Conservation (phyloP, 2,888 invertebrate genomes). For the Crematogaster levior region DNA sequence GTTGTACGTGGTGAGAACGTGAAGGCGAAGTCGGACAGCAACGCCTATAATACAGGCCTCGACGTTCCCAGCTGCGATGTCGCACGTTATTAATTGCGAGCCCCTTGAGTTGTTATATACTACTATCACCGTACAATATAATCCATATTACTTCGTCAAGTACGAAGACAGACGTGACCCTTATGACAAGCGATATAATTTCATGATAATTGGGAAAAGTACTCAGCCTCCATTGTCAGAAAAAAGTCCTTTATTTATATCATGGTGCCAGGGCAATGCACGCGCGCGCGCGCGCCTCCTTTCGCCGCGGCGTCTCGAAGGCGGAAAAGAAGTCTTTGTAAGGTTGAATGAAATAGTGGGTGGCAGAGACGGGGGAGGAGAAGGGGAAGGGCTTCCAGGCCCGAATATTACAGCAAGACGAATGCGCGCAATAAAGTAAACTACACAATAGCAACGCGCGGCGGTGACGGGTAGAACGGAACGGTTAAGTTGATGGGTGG, state of each 20-base stretch:
- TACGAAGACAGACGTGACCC: background rate
- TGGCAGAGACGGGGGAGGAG: slow-evolving; percentile 2
- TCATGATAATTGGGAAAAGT: background rate
- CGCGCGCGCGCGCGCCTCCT: background rate
- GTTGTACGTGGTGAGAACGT: slow-evolving; percentile 47
- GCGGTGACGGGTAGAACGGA: slow-evolving; percentile 60
- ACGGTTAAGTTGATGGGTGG: slow-evolving; percentile 34
- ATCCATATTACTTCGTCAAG: background rate
- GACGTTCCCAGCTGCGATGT: background rate
- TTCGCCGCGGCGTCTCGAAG: slow-evolving; percentile 24
- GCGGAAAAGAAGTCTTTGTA: slow-evolving; percentile 30
- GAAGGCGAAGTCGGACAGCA: slow-evolving; percentile 21
- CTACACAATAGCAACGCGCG: slow-evolving; percentile 77
- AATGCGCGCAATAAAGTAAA: slow-evolving; percentile 81
- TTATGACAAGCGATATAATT: background rate
- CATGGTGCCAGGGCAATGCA: background rate
- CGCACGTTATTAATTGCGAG: slow-evolving; percentile 5
- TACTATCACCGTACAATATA: background rate
- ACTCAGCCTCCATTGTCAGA: background rate
- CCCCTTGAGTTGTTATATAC: background rate
- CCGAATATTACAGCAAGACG: slow-evolving; percentile 80
- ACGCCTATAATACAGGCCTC: slow-evolving; percentile 9
- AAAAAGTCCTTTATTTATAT: background rate
- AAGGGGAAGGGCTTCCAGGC: slow-evolving; percentile 43
- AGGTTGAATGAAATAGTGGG: slow-evolving; percentile 35